Evolutionary conservation across 2,113 vertebrate species (phyloP), one percentile per base, ranked within the genome.

Genomic region (Nansenia antarctica): DNA sequence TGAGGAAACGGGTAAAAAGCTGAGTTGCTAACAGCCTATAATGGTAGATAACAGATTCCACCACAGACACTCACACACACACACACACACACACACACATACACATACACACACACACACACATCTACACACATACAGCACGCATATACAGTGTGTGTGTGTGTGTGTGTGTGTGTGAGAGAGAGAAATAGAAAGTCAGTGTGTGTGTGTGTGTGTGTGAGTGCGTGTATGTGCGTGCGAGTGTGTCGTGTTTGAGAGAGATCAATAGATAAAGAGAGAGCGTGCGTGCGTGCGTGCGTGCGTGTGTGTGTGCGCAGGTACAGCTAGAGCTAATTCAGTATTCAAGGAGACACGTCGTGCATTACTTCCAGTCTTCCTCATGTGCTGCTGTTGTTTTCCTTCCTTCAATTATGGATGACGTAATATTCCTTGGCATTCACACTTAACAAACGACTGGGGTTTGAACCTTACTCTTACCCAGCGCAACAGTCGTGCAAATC

Each of bases 371-470:
- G 42, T 27, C 27, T 15, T 57, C 6, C 55, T 58, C 55, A 5
- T 58, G 55, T 30, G 12, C 14, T 27, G 30, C 15, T 32, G 29
- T 30, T 57, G 54, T 30, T 14, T 31, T 18, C 30, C 49, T 2
- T n/a, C n/a, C n/a, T 53, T 53, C 49, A 53, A 53, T 53, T 53
- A 53, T 53, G 4, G 22, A 53, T 22, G 54, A 15, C 15, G 20
- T 29, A 57, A 57, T 57, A 26, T 47, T 57, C 54, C 26, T 29
- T 57, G 54, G 27, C 54, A 57, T 57, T 57, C 54, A 30, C 6
- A 27, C 14, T 57, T 57, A 57, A 31, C 54, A 57, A 29, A 57
- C 26, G 15, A 31, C 27, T 57, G 30, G 3, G 12, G 30, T 29
- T 26, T 24, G 27, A 29, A 26, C 29, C 12, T 30, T 29, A 29